Evolutionary conservation across 2,888 invertebrate species (phyloP), one percentile per base, ranked within the genome.

Genomic region (Caenorhabditis doughertyi): DNA sequence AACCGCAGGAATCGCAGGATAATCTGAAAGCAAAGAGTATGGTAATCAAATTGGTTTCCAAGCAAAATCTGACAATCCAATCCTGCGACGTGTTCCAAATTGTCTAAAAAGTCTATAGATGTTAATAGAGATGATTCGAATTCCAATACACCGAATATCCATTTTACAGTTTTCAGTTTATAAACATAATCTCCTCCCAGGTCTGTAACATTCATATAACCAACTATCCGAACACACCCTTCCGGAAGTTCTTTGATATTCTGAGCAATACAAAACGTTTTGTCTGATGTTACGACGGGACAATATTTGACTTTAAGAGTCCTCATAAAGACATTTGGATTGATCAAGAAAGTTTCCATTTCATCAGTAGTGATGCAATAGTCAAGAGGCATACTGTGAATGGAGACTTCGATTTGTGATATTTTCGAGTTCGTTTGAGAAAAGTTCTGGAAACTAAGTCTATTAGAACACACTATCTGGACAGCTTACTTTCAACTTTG

Each of bases 381-480:
- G 13, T 44, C 27, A n/a, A n/a, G 23, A 21, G 60, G 11, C 44
- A 44, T 13, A 13, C 39, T 25, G 1, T 25, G 8, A 44, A 62
- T 27, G 16, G 25, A 25, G 8, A 62, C 16, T n/a, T 42, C 44
- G 7, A 62, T 27, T 62, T 62, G 25, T 4, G 35, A 21, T 5
- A 39, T 23, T 4, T 42, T 23, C 5, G 25, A 27, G 1, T 5
- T 44, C 3, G 27, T 5, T 13, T 39, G 21, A 7, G 60, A 27
- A 27, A 62, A 62, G n/a, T 62, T 62, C 60, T 62, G 60, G n/a
- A 62, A 62, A 1, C 32, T 55, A 27, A 32, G 25, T 55, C 29
- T 29, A 9, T 29, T 13, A 18, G 32, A 18, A 21, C 1, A 32
- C n/a, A 9, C 25, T 51, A 11, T 23, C 16, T 16, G 32, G 9